Percentiles rank a stretch among this genome's conserved stretches.
Conservation (phyloP, 2,888 invertebrate genomes). For the Dicyrtoma fusca region DNA sequence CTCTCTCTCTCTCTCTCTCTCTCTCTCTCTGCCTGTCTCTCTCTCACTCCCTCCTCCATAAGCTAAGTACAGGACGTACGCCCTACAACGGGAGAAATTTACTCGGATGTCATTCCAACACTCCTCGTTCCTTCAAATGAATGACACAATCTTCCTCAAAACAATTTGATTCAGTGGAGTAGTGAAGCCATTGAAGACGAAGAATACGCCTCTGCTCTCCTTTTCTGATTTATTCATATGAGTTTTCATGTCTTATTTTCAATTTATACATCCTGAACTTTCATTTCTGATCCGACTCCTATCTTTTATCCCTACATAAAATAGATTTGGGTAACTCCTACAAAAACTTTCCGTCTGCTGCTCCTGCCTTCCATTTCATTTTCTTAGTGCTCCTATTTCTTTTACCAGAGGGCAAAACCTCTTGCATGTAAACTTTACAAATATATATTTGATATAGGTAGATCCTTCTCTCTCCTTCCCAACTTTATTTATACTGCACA, state of each 20-base stretch:
- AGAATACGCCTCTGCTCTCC: slow-evolving; percentile 26
- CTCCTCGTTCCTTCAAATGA: slow-evolving; percentile 25
- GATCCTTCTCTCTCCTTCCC: too few species aligned
- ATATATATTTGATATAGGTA: neutral
- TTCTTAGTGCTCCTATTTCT: neutral
- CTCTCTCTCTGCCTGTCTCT: neutral
- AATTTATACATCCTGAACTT: slow-evolving; percentile 30
- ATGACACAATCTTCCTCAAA: slow-evolving; percentile 22
- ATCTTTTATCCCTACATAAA: neutral
- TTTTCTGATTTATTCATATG: slow-evolving; percentile 39
- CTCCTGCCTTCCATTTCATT: neutral
- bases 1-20: slow-evolving; percentile 9
- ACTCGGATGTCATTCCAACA: slow-evolving; percentile 4
- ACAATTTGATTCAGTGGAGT: slow-evolving; percentile 16
- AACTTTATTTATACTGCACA: neutral
- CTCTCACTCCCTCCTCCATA: neutral
- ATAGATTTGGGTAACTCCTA: neutral
- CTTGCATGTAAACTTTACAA: neutral
- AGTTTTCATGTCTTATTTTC: slow-evolving; percentile 31
- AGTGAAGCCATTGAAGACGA: slow-evolving; percentile 17
- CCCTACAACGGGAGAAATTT: neutral
- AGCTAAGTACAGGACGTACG: too few species aligned
- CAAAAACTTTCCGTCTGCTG: neutral
- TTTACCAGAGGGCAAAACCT: too few species aligned
- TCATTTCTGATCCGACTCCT: slow-evolving; percentile 12